Conservation (phyloP, 2,113 vertebrate genomes). For the Mesoclemmys tuberculata region DNA sequence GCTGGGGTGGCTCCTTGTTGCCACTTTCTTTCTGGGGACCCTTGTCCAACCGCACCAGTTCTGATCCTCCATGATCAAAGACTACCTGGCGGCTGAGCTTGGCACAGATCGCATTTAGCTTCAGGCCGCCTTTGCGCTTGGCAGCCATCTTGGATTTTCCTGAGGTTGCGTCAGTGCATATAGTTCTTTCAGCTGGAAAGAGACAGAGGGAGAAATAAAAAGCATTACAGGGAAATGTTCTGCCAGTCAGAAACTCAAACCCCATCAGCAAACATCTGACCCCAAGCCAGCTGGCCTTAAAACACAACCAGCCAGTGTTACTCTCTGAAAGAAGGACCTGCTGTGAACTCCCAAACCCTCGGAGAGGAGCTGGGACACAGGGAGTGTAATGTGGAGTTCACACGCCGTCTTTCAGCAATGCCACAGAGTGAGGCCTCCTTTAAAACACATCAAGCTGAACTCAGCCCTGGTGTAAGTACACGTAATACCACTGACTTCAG, state of each 20-base stretch:
- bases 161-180: constrained; percentile 96
- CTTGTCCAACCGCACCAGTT: constrained; percentile 85
- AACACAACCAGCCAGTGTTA: neutral
- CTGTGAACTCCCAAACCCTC: neutral
- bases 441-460: neutral
- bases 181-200: constrained; percentile 94
- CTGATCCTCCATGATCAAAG: constrained; percentile 87
- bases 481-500: neutral
- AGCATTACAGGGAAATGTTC: constrained; percentile 54
- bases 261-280: neutral
- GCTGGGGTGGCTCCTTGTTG: constrained; percentile 85
- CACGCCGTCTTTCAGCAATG: neutral
- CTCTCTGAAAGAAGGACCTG: neutral
- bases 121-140: constrained; percentile 99
- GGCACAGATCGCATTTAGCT: constrained; percentile 99
- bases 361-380: neutral
- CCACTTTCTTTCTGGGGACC: constrained; percentile 80
- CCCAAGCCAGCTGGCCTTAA: neutral
- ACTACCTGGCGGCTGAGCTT: constrained; percentile 99
- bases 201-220: constrained; percentile 20
- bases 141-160: constrained; percentile 98
- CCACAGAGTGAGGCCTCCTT: neutral
- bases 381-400: neutral
- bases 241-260: neutral
- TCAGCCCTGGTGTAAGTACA: neutral